A percentile compares a stretch with the other conserved stretches of the same genome.
Evolutionary conservation across 2,113 vertebrate species (phyloP).

Genomic region (Carassius gibelio): DNA sequence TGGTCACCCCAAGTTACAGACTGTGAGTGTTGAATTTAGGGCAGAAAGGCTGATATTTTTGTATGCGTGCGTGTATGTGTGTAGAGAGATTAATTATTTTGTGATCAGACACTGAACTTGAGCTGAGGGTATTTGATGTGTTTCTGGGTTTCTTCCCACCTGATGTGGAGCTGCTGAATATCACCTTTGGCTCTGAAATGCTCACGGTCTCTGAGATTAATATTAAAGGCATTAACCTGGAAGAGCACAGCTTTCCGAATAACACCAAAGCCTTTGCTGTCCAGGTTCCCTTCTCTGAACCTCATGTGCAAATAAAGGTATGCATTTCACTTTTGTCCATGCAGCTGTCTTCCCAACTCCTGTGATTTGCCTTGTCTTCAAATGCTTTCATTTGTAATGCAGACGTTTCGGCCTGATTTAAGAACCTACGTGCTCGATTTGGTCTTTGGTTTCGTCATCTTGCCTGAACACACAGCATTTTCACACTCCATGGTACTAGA

Average conservation of each 20-base stretch:
- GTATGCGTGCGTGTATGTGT: too few species aligned
- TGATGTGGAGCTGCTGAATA: constrained; percentile 75
- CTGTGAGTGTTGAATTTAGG: constrained; percentile 56
- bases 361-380: not conserved
- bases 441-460: constrained; percentile 63
- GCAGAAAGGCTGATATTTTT: not conserved
- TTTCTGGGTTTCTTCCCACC: constrained; percentile 71
- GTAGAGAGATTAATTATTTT: not conserved
- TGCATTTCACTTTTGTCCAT: not conserved
- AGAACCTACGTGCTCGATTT: constrained; percentile 58
- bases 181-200: constrained; percentile 64
- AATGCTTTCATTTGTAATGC: constrained; percentile 11
- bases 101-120: constrained; percentile 64
- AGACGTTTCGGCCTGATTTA: constrained; percentile 42
- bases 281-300: constrained; percentile 70
- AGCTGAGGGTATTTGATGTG: constrained; percentile 67
- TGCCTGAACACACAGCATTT: constrained; percentile 62
- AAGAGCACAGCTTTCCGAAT: constrained; percentile 63
- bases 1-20: constrained; percentile 49
- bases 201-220: constrained; percentile 62
- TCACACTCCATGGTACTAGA: constrained; percentile 54
- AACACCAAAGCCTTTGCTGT: constrained; percentile 69
- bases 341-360: not conserved
- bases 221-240: constrained; percentile 63
- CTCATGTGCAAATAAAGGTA: constrained; percentile 68